Evolutionary conservation across 2,113 vertebrate genomes (phyloP).

Genomic region (Chloebia gouldiae): DNA sequence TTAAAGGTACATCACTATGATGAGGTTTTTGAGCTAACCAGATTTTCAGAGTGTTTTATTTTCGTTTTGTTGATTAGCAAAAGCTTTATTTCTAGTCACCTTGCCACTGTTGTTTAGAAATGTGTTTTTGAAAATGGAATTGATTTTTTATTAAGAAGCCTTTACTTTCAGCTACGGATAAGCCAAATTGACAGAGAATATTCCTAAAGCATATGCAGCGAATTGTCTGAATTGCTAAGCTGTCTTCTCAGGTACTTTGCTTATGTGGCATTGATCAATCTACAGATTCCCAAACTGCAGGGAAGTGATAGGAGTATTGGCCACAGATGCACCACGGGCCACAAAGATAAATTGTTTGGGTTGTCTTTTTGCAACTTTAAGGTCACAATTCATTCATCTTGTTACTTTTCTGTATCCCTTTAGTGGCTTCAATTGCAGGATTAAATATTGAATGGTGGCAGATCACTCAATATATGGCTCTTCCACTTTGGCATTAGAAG

Average conservation of each 20-base stretch:
- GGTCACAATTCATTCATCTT: constrained; percentile 94
- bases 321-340: constrained; percentile 73
- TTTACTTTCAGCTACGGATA: constrained; percentile 57
- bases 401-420: constrained; percentile 88
- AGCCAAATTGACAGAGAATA: constrained; percentile 58
- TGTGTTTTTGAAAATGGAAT: constrained; percentile 60
- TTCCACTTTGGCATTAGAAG: constrained; percentile 72
- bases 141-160: constrained; percentile 70
- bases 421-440: constrained; percentile 87
- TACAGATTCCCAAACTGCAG: constrained; percentile 59
- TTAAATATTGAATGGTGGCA: constrained; percentile 87
- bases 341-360: constrained; percentile 91
- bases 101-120: constrained; percentile 44
- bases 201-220: constrained; percentile 58
- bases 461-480: constrained; percentile 78
- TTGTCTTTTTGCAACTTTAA: constrained; percentile 89
- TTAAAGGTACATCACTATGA: background rate
- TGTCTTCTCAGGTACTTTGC: constrained; percentile 73
- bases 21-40: background rate
- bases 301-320: constrained; percentile 77
- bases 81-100: constrained; percentile 49
- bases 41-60: constrained; percentile 6
- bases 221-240: constrained; percentile 63
- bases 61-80: constrained; percentile 4
- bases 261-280: constrained; percentile 84